Conservation (phyloP, 2,797 vertebrate species). For the Chloroceryle inda region DNA sequence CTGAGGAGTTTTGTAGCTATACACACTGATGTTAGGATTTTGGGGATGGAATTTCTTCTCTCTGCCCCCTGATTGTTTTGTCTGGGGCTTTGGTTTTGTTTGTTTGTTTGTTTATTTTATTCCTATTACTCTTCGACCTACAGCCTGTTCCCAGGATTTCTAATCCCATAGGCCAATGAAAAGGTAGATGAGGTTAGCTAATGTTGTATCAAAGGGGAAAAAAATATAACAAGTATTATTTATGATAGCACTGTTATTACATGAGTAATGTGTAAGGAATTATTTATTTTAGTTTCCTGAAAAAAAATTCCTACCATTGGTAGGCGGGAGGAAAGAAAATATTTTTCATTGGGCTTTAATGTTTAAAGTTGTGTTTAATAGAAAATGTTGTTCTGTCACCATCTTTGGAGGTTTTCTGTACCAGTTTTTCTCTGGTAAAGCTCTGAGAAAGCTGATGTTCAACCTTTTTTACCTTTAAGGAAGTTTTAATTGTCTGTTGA, state of each 20-base stretch:
- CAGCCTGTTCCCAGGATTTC: neutral
- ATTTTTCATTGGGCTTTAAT: neutral
- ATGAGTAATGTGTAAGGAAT: neutral
- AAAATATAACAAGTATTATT: neutral
- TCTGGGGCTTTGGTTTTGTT: neutral
- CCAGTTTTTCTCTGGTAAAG: neutral
- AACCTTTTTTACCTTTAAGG: neutral
- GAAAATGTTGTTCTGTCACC: accelerated
- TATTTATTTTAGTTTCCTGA: neutral
- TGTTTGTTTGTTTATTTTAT: neutral
- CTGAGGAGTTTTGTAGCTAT: neutral
- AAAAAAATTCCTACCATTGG: neutral
- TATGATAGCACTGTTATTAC: neutral
- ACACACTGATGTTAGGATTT: neutral
- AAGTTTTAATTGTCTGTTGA: neutral
- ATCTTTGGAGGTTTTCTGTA: neutral
- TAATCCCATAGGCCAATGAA: neutral
- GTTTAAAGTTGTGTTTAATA: neutral
- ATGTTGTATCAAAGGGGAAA: neutral
- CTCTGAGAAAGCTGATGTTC: neutral
- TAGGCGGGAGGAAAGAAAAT: neutral
- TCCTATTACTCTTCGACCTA: neutral
- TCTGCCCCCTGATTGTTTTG: neutral
- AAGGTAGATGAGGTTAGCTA: neutral
- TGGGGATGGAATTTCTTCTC: neutral